Evolutionary conservation across 2,888 invertebrate genomes (phyloP), one percentile per base, ranked within the genome.

Genomic region (Metopia argyrocephala): DNA sequence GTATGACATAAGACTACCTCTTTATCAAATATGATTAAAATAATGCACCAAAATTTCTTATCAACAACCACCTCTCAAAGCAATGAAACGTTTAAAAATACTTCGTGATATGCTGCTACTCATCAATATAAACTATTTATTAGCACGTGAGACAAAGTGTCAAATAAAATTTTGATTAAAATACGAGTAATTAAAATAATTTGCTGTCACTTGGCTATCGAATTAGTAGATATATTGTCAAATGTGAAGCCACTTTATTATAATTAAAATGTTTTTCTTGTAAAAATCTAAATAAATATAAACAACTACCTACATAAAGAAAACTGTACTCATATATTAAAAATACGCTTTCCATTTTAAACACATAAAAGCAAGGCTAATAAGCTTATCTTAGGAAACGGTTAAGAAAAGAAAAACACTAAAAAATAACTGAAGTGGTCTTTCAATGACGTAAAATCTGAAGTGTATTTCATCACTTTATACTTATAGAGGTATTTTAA

Each of bases 91-190:
- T 21, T 52, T 25, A 28, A 45, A 45, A n/a, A 64, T 45, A 61
- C 45, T 45, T 61, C 45, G 61, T 45, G 61, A 45, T 23, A n/a
- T 3, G 31, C 1, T n/a, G n/a, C n/a, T n/a, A n/a, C 5, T 38
- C 5, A 21, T 2, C 38, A 7, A 7, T 45, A 61, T 52, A 18
- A 45, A 27, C 18, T 45, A 3, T 45, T 27, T 7, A 52, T n/a
- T n/a, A 28, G 12, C 68, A 76, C 68, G 75, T 76, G 68, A 69
- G 0, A 28, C 12, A 54, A 50, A 57, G 38, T 57, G 25, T 18
- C 54, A 31, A 12, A 31, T 23, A 62, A 28, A 25, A 62, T n/a
- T 75, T 27, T 28, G n/a, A 50, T 46, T 28, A 62, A 76, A 48
- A 4, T n/a, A 15, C 31, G n/a, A n/a, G n/a, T 74, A 62, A 76